Evolutionary conservation across 1,140 invertebrate species (phyloP).

Genomic region (Diabrotica virgifera): DNA sequence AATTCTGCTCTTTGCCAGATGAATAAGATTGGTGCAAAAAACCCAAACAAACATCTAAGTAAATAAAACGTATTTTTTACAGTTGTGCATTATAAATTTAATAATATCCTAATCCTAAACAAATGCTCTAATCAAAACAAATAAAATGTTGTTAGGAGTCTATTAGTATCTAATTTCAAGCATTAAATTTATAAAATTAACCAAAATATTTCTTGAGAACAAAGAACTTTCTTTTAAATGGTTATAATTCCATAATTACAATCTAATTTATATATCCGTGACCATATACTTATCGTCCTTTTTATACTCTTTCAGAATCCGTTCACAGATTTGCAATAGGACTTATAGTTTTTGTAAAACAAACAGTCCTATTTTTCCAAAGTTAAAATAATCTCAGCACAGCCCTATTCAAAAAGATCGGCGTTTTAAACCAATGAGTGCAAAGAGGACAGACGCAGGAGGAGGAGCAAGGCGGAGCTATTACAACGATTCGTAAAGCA

Average conservation of each 20-base stretch:
- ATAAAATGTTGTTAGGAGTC: no score
- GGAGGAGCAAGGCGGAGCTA: slow-evolving; percentile 7
- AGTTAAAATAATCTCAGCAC: neutral
- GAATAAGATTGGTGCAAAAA: no score
- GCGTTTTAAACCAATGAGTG: slow-evolving; percentile 6
- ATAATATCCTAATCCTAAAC: no score
- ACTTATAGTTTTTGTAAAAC: neutral
- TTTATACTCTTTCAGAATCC: slow-evolving; percentile 9
- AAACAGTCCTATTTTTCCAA: neutral
- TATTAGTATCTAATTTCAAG: no score
- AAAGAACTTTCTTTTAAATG: slow-evolving; percentile 7
- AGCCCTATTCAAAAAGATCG: neutral
- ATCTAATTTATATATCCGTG: neutral
- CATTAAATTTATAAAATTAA: no score
- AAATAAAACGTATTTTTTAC: no score
- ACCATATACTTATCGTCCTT: slow-evolving; percentile 19
- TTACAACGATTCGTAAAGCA: slow-evolving; percentile 4
- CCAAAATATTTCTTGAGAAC: neutral
- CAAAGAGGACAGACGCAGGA: slow-evolving; percentile 5
- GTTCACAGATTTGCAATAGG: neutral
- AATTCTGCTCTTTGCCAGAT: no score
- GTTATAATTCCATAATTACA: neutral
- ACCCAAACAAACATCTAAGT: no score
- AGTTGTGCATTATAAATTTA: no score
- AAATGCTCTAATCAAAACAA: no score